Base-by-base conservation (phyloP, 2,888 invertebrate genomes). In the Caenorhabditis macrosperma region DNA sequence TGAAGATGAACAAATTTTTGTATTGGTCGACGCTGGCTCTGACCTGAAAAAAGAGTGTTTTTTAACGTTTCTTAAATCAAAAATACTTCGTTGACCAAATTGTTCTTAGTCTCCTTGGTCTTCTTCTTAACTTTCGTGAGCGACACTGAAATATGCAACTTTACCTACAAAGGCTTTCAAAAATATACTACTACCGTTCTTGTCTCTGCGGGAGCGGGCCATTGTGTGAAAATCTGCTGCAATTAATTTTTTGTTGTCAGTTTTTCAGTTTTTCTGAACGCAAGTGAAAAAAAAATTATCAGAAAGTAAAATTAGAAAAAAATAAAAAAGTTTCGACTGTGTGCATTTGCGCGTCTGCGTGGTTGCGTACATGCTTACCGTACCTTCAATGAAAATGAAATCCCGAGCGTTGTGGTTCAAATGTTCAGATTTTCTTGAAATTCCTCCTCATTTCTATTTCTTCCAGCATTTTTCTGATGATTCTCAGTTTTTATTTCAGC, bases 101-200 rank as follows among this genome's bases (percentile, higher is more conserved):
- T 94, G 90, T 96, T 95, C 91, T 98, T 98, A 78, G 95, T 93
- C 71, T 94, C 93, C 74, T 95, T 81, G 1, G 96, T 96, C 91
- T 97, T 97, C 91, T 96, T 97, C 85, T 94, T 94, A 2, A 96
- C 96, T 93, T 96, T 95, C 1, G 97, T 98, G 60, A 98, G 92
- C 0, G 97, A 96, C 91, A 97, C 97, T 82, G 75, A 55, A 82
- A 83, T 30, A 12, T 30, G 20, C 30, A 44, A 2, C 28, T 26
- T 26, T 12, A 46, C 24, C 17, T 55, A 38, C 26, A 17, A 7
- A 20, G 6, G 20, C 4, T 12, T 15, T n/a, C 10, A 33, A 7
- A 1, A 3, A 20, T 7, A 26, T 9, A 20, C 33, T 24, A 6
- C 50, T 48, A 80, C 79, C 79, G 44, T 75, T 75, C 38, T 80